phyloP scores from a whole-genome alignment of 2,888 invertebrate genomes.

The Balanococcus diminutus region DNA sequence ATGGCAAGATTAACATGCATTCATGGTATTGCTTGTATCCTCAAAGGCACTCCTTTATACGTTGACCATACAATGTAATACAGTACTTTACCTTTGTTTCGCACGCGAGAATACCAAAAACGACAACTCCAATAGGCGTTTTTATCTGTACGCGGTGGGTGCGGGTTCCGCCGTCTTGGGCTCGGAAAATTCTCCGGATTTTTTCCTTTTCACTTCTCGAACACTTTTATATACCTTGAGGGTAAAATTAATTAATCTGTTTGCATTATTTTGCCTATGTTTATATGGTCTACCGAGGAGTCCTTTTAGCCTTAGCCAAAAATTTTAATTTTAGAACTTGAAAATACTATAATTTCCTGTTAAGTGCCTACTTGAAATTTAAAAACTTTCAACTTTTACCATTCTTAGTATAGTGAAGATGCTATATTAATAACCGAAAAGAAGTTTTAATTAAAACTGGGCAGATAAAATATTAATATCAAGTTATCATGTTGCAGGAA shows the following conservation, averaged over 20 bases:
- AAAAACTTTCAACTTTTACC: constrained; percentile 28
- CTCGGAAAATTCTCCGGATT: not conserved
- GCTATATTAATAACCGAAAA: constrained; percentile 39
- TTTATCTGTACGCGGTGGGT: constrained; percentile 4
- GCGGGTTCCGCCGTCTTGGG: too few species aligned
- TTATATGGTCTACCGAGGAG: not conserved
- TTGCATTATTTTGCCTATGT: constrained; percentile 27
- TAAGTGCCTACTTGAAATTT: constrained; percentile 21
- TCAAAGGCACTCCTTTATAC: constrained; percentile 39
- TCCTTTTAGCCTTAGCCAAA: not conserved
- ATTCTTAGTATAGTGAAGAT: constrained; percentile 18
- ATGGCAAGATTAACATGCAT: constrained; percentile 42
- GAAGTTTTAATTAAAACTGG: constrained; percentile 51
- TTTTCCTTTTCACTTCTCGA: not conserved
- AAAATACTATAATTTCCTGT: constrained; percentile 40
- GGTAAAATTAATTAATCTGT: constrained; percentile 23
- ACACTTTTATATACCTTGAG: not conserved
- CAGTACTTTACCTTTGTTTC: constrained; percentile 11
- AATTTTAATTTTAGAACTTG: constrained; percentile 39
- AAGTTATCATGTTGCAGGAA: constrained; percentile 52
- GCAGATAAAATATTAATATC: constrained; percentile 50
- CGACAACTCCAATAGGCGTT: constrained; percentile 23
- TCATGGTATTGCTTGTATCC: constrained; percentile 34
- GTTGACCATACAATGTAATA: constrained; percentile 9
- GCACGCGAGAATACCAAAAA: constrained; percentile 27